A percentile compares a stretch with the other conserved stretches of the same genome.
Evolutionary conservation across 2,797 vertebrate species (phyloP).

Genomic region (Lithobates pipiens): DNA sequence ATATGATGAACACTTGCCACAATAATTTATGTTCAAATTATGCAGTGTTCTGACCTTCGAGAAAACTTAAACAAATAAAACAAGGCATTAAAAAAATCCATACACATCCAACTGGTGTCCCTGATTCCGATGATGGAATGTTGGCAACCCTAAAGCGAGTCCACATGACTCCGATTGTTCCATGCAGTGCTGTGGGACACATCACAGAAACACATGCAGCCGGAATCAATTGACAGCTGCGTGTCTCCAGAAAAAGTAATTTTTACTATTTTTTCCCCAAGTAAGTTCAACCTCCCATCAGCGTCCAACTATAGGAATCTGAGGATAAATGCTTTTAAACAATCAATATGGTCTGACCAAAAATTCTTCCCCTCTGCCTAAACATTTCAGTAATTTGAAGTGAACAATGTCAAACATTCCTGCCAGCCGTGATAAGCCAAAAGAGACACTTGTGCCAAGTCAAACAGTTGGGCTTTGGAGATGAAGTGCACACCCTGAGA

Average conservation of each 20-base stretch:
- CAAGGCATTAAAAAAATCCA: constrained; percentile 25
- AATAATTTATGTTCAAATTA: constrained; percentile 18
- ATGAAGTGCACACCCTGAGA: constrained; percentile 42
- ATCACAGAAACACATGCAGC: background rate
- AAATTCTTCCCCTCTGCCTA: constrained; percentile 34
- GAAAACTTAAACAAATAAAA: constrained; percentile 9
- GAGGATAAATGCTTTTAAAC: constrained; percentile 26
- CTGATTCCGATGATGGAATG: constrained; percentile 20
- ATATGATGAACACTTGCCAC: background rate
- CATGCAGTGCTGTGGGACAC: constrained; percentile 10
- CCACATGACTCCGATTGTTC: constrained; percentile 27
- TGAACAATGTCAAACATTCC: constrained; percentile 56
- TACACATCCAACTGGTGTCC: constrained; percentile 36
- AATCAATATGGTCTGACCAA: constrained; percentile 28
- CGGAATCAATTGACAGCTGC: constrained; percentile 19
- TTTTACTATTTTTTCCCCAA: background rate
- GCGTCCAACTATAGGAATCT: constrained; percentile 11
- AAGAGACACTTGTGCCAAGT: constrained; percentile 57
- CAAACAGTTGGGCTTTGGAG: constrained; percentile 49
- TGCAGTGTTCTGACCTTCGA: background rate
- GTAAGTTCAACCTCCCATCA: background rate
- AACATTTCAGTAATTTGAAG: constrained; percentile 60
- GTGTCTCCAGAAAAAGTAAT: constrained; percentile 3
- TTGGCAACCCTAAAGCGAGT: background rate
- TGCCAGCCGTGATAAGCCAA: constrained; percentile 61